Evolutionary conservation across 30 jellyfish, hydroid and myxozoan species (phyloP).

Genomic region (Hydra vulgaris): DNA sequence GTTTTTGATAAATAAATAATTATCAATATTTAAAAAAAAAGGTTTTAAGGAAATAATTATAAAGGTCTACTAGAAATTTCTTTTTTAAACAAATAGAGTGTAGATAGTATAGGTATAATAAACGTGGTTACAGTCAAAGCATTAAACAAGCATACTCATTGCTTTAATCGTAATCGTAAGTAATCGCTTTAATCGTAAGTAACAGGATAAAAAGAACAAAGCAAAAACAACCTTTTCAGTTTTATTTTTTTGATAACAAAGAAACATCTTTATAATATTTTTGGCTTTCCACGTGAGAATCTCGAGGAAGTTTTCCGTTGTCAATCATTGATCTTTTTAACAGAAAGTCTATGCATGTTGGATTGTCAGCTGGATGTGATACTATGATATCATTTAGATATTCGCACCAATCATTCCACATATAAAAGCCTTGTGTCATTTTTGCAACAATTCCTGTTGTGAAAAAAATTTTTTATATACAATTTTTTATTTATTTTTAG

Average conservation of each 20-base stretch:
- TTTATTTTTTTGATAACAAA: neutral
- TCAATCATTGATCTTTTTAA: neutral
- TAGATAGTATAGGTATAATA: no score
- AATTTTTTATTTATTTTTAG: neutral
- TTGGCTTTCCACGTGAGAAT: neutral
- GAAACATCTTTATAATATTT: neutral
- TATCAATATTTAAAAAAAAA: no score
- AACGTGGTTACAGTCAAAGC: no score
- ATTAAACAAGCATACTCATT: no score
- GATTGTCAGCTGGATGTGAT: slow-evolving; percentile 9
- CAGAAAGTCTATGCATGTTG: neutral
- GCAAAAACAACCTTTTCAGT: no score
- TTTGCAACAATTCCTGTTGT: neutral
- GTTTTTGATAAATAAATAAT: no score
- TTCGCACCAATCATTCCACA: slow-evolving; percentile 24
- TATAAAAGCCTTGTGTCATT: slow-evolving; percentile 5
- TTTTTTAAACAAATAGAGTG: no score
- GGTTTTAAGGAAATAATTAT: no score
- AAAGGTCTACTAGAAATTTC: no score
- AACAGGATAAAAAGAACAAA: no score
- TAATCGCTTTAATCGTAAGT: no score
- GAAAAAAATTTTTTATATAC: neutral
- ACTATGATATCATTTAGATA: slow-evolving; percentile 2
- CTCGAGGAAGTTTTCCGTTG: neutral
- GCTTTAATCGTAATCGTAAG: no score